A percentile compares a stretch with the other conserved stretches of the same genome.
Evolutionary conservation across 2,113 vertebrate species (phyloP).

Genomic region (Callopanchax toddi): DNA sequence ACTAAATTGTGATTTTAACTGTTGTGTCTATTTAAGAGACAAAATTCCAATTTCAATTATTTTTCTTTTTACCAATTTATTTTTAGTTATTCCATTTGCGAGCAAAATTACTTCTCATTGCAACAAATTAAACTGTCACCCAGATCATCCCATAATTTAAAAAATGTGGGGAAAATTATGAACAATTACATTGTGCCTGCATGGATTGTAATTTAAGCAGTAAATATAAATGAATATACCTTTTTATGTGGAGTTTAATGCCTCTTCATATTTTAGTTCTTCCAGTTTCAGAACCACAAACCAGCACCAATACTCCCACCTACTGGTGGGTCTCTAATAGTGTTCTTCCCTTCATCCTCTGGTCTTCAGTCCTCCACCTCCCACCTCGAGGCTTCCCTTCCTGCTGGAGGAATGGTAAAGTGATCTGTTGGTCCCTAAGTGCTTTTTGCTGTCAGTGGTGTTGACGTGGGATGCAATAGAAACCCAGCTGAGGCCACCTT

Average conservation of each 20-base stretch:
- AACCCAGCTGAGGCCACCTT: conserved; percentile 64
- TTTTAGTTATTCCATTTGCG: too few relatives aligned
- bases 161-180: not conserved
- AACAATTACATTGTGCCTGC: not conserved
- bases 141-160: too few relatives aligned
- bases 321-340: conserved; percentile 58
- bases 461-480: conserved; percentile 75
- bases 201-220: not conserved
- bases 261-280: not conserved
- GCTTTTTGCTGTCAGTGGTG: conserved; percentile 76
- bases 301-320: conserved; percentile 80
- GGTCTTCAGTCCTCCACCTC: conserved; percentile 49
- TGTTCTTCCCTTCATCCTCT: conserved; percentile 20
- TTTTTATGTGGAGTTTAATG: not conserved
- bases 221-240: too few relatives aligned
- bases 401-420: conserved; percentile 75
- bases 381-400: conserved; percentile 53
- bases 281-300: conserved; percentile 30
- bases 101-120: too few relatives aligned
- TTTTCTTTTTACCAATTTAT: too few relatives aligned
- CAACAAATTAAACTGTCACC: too few relatives aligned
- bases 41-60: too few relatives aligned
- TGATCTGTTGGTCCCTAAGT: conserved; percentile 75
- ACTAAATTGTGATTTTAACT: too few relatives aligned
- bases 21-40: too few relatives aligned